Percentiles rank a stretch among this genome's conserved stretches.
Conservation (phyloP, 2,113 vertebrate species). For the Circaetus cinerascens region DNA sequence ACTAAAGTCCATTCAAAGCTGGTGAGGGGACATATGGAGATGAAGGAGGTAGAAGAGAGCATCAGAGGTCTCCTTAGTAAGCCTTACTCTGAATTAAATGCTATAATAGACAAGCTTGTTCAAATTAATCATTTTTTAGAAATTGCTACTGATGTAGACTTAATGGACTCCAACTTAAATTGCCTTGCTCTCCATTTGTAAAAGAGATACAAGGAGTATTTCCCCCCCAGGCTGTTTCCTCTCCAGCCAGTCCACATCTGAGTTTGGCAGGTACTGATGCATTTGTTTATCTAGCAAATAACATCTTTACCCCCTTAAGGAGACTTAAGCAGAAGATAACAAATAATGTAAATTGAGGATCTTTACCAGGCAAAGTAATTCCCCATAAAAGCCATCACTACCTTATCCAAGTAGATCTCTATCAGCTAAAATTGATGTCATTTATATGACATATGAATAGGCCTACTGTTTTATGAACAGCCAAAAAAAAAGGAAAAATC, state of each 20-base stretch:
- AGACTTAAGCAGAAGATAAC: not conserved
- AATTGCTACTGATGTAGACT: not conserved
- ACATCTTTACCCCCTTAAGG: not conserved
- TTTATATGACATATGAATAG: not conserved
- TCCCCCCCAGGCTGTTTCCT: not conserved
- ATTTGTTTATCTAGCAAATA: not conserved
- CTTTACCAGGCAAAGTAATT: not conserved
- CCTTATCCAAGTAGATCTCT: not conserved
- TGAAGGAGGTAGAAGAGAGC: not conserved
- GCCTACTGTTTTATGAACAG: not conserved
- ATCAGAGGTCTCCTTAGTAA: not conserved
- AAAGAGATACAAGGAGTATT: not conserved
- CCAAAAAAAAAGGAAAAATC: not conserved
- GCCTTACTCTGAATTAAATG: not conserved
- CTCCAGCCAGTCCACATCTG: not conserved
- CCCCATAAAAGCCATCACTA: not conserved
- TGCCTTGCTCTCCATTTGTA: not conserved
- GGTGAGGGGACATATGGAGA: not conserved
- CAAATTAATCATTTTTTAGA: not conserved
- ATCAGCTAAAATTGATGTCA: not conserved
- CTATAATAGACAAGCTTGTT: not conserved
- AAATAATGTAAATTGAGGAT: not conserved
- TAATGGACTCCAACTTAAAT: not conserved
- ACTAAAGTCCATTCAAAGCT: not conserved
- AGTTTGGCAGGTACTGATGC: not conserved